phyloP scores from a whole-genome alignment of 2,797 vertebrate genomes.

The Coccyzus lansbergi region DNA sequence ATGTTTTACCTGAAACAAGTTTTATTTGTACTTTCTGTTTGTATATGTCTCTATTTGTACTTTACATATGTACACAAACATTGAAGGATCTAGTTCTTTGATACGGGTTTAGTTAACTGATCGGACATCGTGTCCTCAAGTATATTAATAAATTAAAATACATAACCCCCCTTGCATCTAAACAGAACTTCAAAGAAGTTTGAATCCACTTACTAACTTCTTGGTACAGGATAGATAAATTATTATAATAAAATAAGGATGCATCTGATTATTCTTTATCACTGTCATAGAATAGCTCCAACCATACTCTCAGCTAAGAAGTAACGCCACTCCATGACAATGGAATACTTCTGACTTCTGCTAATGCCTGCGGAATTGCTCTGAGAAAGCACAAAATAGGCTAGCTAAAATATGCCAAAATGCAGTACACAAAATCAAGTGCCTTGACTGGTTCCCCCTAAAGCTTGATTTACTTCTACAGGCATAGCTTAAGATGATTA shows the following conservation, averaged over 20 bases:
- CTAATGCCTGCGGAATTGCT: neutral
- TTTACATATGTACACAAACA: neutral
- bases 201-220: neutral
- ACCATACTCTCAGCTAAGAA: neutral
- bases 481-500: neutral
- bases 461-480: neutral
- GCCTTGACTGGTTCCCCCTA: neutral
- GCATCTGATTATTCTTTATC: neutral
- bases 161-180: neutral
- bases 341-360: neutral
- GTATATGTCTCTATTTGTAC: neutral
- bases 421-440: neutral
- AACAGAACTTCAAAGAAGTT: neutral
- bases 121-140: neutral
- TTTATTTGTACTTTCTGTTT: constrained; percentile 14
- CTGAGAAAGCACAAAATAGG: neutral
- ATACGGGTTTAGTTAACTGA: neutral
- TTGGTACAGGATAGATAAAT: neutral
- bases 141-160: neutral
- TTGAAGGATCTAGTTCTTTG: neutral
- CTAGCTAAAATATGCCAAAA: neutral
- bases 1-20: neutral
- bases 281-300: neutral
- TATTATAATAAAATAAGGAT: neutral
- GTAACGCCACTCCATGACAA: neutral